Percentiles rank a stretch among this genome's conserved stretches.
These are phyloP conservation scores for Subacronicta megacephala DNA, from an alignment of 2,888 invertebrate genomes.

Conservation along the genomic window DNA sequence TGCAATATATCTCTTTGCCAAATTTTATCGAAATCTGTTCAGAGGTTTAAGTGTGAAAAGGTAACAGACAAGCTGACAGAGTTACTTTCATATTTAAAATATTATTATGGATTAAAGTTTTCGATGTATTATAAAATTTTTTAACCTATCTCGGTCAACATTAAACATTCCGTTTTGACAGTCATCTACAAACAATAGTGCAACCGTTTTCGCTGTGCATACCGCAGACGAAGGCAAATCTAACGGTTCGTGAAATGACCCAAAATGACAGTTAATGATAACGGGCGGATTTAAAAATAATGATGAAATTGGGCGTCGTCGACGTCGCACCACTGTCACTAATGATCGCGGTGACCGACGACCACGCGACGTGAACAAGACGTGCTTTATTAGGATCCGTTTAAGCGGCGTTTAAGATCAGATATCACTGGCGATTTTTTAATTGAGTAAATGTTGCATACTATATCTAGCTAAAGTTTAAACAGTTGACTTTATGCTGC, in stretches of 20 bases:
- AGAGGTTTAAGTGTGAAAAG: too few relatives aligned
- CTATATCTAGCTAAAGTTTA: too few relatives aligned
- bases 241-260: slow-evolving; percentile 82
- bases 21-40: too few relatives aligned
- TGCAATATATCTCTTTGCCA: too few relatives aligned
- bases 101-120: too few relatives aligned
- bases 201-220: slow-evolving; percentile 58
- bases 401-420: too few relatives aligned
- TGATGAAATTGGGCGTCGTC: slow-evolving; percentile 74
- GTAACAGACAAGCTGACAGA: too few relatives aligned
- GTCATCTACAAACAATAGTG: slow-evolving; percentile 32
- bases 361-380: slow-evolving; percentile 8
- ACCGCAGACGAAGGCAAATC: slow-evolving; percentile 55
- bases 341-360: slow-evolving; percentile 60
- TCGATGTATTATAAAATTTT: too few relatives aligned
- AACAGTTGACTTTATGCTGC: too few relatives aligned
- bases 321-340: slow-evolving; percentile 62
- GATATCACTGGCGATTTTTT: too few relatives aligned
- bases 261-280: slow-evolving; percentile 81
- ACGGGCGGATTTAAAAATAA: slow-evolving; percentile 70
- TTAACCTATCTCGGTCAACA: neutral
- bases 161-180: neutral
- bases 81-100: too few relatives aligned
- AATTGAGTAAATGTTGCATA: too few relatives aligned
- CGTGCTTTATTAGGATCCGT: slow-evolving; percentile 68